Evolutionary conservation across 2,797 vertebrate genomes (phyloP), one percentile per base, ranked within the genome.

Genomic region (Pipistrellus kuhlii): DNA sequence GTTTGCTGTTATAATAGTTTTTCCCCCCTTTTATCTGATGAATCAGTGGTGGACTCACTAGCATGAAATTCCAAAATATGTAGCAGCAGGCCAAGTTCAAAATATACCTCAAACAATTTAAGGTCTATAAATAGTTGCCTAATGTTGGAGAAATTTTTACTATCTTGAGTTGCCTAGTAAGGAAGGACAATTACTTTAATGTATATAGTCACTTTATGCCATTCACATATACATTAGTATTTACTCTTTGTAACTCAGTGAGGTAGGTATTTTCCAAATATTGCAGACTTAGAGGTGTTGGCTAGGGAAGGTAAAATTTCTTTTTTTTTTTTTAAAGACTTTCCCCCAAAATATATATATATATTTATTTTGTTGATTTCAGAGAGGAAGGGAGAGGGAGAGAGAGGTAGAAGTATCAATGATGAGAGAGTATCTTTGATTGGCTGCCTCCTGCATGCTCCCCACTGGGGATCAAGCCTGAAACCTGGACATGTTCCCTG

Each of bases 21-120:
- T 77, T n/a, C 20, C 46, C 44, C 20, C 18, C 53, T 80, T 85
- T 85, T 69, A 72, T 46, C 5, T 82, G 55, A 68, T 91, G 25
- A 78, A 57, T 2, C 14, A 73, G 32, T 72, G 55, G 48, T 73
- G 48, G 41, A 66, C 6, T 85, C 18, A 57, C 11, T 90, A 48
- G 32, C 84, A 88, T 30, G 10, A 91, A 78, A 81, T 92, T 85
- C 41, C 57, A 90, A 94, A 94, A 48, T 73, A 69, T 13, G 30
- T 9, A 32, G 64, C 2, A 82, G 32, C 6, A 66, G 38, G 21
- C 27, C 20, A 82, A 38, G 35, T 62, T 94, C 71, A 87, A 88
- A 90, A 64, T 64, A 35, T 5, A 85, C 72, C 20, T 75, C 15
- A 38, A 6, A 75, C 38, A 77, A 62, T 48, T 90, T 87, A 80